phyloP scores from a whole-genome alignment of 2,113 vertebrate genomes.

The Drymodes brunneopygia region DNA sequence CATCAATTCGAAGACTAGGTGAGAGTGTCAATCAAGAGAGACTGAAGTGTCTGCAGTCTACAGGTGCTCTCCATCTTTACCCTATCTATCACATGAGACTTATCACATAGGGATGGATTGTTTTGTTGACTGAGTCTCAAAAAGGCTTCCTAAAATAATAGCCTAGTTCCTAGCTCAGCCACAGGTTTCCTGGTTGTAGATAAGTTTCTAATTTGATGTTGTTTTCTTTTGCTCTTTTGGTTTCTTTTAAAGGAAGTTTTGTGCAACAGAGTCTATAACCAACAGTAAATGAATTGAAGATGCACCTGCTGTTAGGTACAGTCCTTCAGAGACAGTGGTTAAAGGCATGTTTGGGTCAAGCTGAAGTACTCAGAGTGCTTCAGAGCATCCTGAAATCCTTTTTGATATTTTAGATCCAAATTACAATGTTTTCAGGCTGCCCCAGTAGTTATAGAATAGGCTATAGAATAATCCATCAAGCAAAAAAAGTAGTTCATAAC shows the following conservation, averaged over 20 bases:
- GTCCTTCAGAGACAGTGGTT: background rate
- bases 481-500: background rate
- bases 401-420: background rate
- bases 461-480: background rate
- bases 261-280: background rate
- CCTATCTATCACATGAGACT: background rate
- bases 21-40: slow-evolving; percentile 14
- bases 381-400: background rate
- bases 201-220: background rate
- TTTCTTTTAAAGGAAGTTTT: background rate
- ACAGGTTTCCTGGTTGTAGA: background rate
- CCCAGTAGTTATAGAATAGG: background rate
- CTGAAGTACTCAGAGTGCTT: background rate
- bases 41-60: background rate
- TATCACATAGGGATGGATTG: background rate
- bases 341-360: background rate
- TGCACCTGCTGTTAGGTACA: background rate
- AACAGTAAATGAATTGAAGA: background rate
- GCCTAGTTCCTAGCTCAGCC: background rate
- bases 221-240: background rate
- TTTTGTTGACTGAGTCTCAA: background rate
- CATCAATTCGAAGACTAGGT: slow-evolving; percentile 33
- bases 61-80: slow-evolving; percentile 32
- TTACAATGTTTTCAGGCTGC: background rate
- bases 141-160: background rate